Evolutionary conservation across 2,888 invertebrate genomes (phyloP).

Genomic region (Tipula unca): DNA sequence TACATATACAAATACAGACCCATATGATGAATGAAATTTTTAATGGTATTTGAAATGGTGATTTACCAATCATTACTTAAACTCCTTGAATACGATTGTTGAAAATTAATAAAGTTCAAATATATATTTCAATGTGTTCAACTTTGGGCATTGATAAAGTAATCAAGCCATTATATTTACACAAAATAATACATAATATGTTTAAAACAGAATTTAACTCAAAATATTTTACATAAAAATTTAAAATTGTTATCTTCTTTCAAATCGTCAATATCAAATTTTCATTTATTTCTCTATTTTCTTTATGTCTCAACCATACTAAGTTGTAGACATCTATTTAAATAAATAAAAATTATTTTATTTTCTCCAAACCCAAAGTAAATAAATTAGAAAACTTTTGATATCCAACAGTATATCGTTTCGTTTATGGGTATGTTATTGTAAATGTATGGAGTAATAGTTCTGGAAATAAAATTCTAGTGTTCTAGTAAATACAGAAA

Average conservation of each 20-base stretch:
- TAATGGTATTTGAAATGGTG: no score
- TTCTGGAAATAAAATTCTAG: no score
- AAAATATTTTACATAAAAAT: neutral
- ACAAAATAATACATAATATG: neutral
- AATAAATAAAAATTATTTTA: neutral
- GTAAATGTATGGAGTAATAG: no score
- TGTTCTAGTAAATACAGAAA: no score
- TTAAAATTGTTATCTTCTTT: neutral
- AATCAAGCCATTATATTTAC: neutral
- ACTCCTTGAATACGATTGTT: neutral
- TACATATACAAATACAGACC: no score
- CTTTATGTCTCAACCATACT: neutral
- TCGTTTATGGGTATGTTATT: no score
- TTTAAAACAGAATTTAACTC: neutral
- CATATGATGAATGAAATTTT: no score
- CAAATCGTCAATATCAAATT: neutral
- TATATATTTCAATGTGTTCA: no score
- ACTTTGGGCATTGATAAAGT: neutral
- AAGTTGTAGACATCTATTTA: neutral
- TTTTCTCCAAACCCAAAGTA: neutral
- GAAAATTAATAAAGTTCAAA: neutral
- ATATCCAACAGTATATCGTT: no score
- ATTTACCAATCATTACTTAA: neutral
- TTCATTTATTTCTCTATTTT: neutral
- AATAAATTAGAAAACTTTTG: no score